Evolutionary conservation across 2,888 invertebrate genomes (phyloP), one percentile per base, ranked within the genome.

Genomic region (Junonia oenone): DNA sequence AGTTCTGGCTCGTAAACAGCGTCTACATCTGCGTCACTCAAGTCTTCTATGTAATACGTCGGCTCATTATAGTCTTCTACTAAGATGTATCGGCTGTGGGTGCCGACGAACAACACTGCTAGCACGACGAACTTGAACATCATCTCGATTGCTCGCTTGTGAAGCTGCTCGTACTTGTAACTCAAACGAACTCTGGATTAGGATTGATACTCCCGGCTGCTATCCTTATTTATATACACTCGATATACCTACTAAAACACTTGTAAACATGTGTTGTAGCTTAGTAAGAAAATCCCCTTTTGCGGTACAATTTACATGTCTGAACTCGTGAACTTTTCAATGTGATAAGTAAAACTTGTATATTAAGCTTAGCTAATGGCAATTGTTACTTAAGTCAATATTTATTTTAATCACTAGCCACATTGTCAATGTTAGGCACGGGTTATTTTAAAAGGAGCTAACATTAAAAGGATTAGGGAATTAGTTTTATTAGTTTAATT

Each of bases 101-200:
- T 8, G 9, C 29, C 9, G 9, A 29, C 9, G 29, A 29, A 29
- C 29, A 29, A 9, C 4, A 29, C 29, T 73, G 29, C 37, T 37
- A 15, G 14, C 14, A 13, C 14, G 14, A 15, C 37, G 6, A 6
- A 37, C 11, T 37, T 15, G 14, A 15, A 8, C 14, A 11, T 15
- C 37, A 66, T 64, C 0, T 69, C 54, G 9, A 64, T 58, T 6
- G 69, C 65, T 14, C 2, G 1, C 13, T 15, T 37, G 14, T 6
- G 14, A 35, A 35, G 26, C 26, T 26, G n/a, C n/a, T n/a, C n/a
- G n/a, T n/a, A 22, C 22, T 22, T 5, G 22, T 22, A 2, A 9
- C 29, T 29, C 29, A 8, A 29, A 1, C 9, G 29, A 6, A 29
- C 6, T 29, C 29, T 29, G 29, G 29, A 29, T 8, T 4, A 9